These are phyloP conservation scores for Drosophila sucinea DNA, from an alignment of 1,140 invertebrate species.

Conservation along the genomic window DNA sequence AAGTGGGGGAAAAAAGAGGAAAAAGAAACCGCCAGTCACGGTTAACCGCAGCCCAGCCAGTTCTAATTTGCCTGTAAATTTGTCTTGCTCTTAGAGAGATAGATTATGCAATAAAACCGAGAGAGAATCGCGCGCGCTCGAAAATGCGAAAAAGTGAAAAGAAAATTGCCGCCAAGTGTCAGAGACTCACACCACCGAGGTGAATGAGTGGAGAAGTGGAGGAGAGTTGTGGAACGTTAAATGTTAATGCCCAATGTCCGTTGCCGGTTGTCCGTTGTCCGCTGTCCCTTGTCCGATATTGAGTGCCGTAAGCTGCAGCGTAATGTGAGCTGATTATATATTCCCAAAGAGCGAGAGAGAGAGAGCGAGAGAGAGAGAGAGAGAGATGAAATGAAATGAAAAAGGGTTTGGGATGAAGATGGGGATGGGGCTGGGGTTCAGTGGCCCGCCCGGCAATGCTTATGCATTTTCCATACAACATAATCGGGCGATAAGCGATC, in stretches of 20 bases:
- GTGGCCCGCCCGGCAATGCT: slow-evolving; percentile 35
- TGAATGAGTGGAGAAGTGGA: not conserved
- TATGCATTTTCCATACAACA: slow-evolving; percentile 63
- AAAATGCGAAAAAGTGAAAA: slow-evolving; percentile 65
- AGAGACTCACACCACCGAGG: slow-evolving; percentile 39
- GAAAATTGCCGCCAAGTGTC: slow-evolving; percentile 72
- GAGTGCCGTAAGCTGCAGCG: slow-evolving; percentile 37
- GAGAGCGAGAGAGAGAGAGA: slow-evolving; percentile 5
- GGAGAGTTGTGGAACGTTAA: slow-evolving; percentile 10
- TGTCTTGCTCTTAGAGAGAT: slow-evolving; percentile 63
- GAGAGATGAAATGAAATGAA: slow-evolving; percentile 20
- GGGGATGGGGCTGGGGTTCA: slow-evolving; percentile 45
- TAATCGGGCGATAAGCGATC: slow-evolving; percentile 79
- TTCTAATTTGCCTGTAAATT: slow-evolving; percentile 79
- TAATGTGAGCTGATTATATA: slow-evolving; percentile 67
- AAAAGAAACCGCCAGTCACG: slow-evolving; percentile 61
- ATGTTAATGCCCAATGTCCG: slow-evolving; percentile 19
- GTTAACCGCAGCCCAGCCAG: slow-evolving; percentile 63
- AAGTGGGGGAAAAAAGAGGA: not conserved
- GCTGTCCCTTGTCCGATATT: not conserved
- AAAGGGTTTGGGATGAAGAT: slow-evolving; percentile 20
- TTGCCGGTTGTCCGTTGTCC: not conserved
- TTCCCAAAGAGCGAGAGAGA: not conserved
- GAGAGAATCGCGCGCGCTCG: slow-evolving; percentile 40
- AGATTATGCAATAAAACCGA: slow-evolving; percentile 74